Base-by-base conservation (phyloP, 1,140 invertebrate species). In the Lepidurus arcticus region DNA sequence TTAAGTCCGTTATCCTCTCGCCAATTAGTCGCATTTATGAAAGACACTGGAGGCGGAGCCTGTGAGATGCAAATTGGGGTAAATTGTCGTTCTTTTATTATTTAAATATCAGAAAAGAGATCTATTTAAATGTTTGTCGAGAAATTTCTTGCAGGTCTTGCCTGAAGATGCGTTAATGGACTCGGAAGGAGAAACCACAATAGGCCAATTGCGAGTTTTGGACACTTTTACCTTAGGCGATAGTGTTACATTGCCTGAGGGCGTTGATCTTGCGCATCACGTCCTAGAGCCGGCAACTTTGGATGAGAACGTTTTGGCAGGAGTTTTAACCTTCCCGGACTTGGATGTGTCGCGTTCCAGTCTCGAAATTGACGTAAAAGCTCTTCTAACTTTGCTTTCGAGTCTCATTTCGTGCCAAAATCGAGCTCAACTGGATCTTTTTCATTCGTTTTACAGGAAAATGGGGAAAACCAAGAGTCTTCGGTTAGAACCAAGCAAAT, bases 401-500 rank as follows among this genome's bases (percentile, higher is more conserved):
- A 65, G 34, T 34, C 34, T 34, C 34, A 34, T 34, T 34, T 34
- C 4, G 34, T 4, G 34, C 34, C 34, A 34, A 34, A 34, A 4
- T 34, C 4, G 34, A 34, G 34, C 34, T 4, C 4, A 34, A 47
- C 45, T 1, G 4, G 45, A 11, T 47, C 1, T 47, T 16, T 47
- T 47, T 47, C 10, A 16, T 47, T 47, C 45, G 45, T 16, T 34
- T 34, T 4, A 65, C 16, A 65, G 53, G 53, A 65, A 65, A 65
- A 65, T 16, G 53, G n/a, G 21, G 53, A 65, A 65, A 65, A 65
- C 8, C 53, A 65, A 13, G 53, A 65, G 80, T n/a, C 53, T 13
- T 10, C 53, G 53, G 53, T 65, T 4, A 65, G 53, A 65, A 21
- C 53, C 13, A 65, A 65, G 13, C 53, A 13, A 7, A 65, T 65